Conservation (phyloP, 2,797 vertebrate genomes). For the Brachyalestes nurse region DNA sequence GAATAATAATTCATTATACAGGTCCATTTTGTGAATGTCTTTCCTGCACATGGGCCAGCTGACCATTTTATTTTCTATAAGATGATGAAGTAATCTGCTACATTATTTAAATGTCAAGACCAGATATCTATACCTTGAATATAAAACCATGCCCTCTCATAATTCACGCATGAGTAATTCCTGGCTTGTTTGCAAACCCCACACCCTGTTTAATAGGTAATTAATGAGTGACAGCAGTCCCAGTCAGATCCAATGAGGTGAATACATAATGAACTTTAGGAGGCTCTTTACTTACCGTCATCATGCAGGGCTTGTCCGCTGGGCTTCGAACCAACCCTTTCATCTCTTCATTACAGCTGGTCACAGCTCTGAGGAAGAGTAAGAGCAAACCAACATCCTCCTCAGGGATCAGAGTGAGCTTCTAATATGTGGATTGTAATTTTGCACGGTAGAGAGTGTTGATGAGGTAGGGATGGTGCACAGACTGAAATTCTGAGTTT, state of each 20-base stretch:
- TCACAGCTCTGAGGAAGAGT: constrained; percentile 40
- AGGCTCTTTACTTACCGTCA: constrained; percentile 32
- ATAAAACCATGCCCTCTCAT: neutral
- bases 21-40: constrained; percentile 2
- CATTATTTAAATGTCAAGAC: neutral
- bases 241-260: constrained; percentile 14
- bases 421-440: constrained; percentile 30
- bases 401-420: constrained; percentile 36
- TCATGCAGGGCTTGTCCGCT: constrained; percentile 26
- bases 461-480: neutral
- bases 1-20: constrained; percentile 22
- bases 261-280: constrained; percentile 31
- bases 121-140: neutral
- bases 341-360: constrained; percentile 39
- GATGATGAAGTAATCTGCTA: constrained; percentile 4
- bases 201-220: neutral
- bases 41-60: neutral
- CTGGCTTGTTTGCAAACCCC: neutral
- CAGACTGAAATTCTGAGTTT: constrained; percentile 3
- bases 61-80: neutral
- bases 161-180: neutral
- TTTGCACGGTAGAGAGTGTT: neutral
- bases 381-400: constrained; percentile 25
- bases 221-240: constrained; percentile 24
- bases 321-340: constrained; percentile 34